Conservation (phyloP, 1,140 invertebrate genomes). For the Psix sp. region DNA sequence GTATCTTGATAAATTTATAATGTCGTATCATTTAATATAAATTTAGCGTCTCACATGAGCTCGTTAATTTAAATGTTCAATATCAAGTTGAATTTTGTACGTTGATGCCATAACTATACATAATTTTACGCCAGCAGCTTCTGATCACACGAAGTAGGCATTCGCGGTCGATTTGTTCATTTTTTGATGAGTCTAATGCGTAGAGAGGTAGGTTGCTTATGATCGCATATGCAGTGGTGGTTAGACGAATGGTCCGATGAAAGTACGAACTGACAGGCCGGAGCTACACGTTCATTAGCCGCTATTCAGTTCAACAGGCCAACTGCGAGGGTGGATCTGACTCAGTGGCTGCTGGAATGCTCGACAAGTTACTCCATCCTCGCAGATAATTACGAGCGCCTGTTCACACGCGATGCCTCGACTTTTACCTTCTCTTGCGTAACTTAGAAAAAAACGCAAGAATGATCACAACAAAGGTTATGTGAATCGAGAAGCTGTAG, state of each 20-base stretch:
- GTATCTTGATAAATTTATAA: too few species aligned
- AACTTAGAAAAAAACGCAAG: conserved; percentile 23
- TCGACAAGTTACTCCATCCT: conserved; percentile 70
- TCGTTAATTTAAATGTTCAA: too few species aligned
- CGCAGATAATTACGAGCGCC: conserved; percentile 71
- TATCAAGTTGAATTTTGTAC: too few species aligned
- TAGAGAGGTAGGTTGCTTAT: conserved; percentile 47
- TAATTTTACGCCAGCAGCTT: too few species aligned
- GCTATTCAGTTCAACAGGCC: conserved; percentile 75
- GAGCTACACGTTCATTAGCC: conserved; percentile 74
- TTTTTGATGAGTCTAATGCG: conserved; percentile 42
- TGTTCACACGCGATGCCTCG: conserved; percentile 62
- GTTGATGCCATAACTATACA: neutral
- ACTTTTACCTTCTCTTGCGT: conserved; percentile 18
- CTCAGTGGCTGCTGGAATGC: conserved; percentile 73
- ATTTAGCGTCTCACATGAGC: too few species aligned
- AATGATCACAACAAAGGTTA: conserved; percentile 34
- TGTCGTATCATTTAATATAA: too few species aligned
- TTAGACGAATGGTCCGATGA: conserved; percentile 60
- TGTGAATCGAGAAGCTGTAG: conserved; percentile 22
- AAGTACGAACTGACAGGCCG: conserved; percentile 63
- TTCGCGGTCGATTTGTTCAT: conserved; percentile 43
- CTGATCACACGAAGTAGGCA: conserved; percentile 40
- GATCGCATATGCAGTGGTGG: conserved; percentile 55
- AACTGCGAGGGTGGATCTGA: conserved; percentile 73